Conservation (phyloP, 2,113 vertebrate species). For the Xiphophorus maculatus region DNA sequence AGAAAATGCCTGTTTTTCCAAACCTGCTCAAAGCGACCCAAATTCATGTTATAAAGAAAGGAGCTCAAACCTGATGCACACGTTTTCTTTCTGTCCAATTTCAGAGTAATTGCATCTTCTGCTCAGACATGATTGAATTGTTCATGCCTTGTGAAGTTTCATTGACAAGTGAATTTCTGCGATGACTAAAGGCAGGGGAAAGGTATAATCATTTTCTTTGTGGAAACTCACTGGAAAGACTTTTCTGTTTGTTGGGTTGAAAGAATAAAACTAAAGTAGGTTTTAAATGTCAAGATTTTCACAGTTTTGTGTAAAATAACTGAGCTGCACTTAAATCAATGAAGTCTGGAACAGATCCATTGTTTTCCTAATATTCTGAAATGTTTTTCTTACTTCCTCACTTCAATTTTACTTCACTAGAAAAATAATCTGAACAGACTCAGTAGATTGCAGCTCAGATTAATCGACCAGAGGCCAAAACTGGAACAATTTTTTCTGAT, state of each 20-base stretch:
- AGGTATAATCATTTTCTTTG: slow-evolving; percentile 48
- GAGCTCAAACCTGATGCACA: slow-evolving; percentile 29
- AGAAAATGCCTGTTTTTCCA: slow-evolving; percentile 13
- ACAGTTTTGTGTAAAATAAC: slow-evolving; percentile 28
- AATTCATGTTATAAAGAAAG: slow-evolving; percentile 33
- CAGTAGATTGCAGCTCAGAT: no score
- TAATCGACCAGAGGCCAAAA: no score
- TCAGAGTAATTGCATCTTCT: slow-evolving; percentile 52
- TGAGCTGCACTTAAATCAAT: slow-evolving; percentile 28
- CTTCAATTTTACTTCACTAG: no score
- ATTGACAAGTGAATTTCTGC: slow-evolving; percentile 45
- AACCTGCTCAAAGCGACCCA: slow-evolving; percentile 36
- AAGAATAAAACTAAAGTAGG: slow-evolving; percentile 7
- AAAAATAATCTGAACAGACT: no score
- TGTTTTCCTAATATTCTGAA: background rate
- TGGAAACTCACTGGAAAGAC: slow-evolving; percentile 23
- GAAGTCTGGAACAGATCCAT: slow-evolving; percentile 11
- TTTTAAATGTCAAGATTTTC: slow-evolving; percentile 30
- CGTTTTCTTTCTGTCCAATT: slow-evolving; percentile 31
- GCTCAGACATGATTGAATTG: slow-evolving; percentile 25
- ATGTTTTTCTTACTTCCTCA: background rate
- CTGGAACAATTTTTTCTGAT: no score
- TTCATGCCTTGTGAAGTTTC: slow-evolving; percentile 43
- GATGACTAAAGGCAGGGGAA: slow-evolving; percentile 30
- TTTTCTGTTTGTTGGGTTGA: slow-evolving; percentile 8